phyloP scores from a whole-genome alignment of 2,888 invertebrate genomes.

The Sarcophaga subvicina region DNA sequence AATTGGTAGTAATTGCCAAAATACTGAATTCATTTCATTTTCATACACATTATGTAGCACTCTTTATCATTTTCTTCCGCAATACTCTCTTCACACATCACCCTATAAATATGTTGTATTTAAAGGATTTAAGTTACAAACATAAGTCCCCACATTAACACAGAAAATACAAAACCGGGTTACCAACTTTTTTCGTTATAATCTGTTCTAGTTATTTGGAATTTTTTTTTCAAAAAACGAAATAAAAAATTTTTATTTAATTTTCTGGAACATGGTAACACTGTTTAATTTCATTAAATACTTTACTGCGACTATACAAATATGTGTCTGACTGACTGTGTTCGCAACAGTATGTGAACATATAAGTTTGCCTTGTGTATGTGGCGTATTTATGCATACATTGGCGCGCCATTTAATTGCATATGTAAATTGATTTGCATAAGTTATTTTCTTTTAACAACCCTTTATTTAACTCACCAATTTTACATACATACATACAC shows the following conservation, averaged over 20 bases:
- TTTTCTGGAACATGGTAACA: slow-evolving; percentile 26
- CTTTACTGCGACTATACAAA: slow-evolving; percentile 47
- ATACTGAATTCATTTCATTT: too few species aligned
- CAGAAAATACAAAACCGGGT: neutral
- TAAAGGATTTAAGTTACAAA: slow-evolving; percentile 24
- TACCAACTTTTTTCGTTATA: neutral
- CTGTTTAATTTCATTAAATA: slow-evolving; percentile 54
- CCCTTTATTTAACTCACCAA: slow-evolving; percentile 65
- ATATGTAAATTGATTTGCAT: slow-evolving; percentile 71
- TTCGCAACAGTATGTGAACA: slow-evolving; percentile 43
- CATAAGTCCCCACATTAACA: neutral
- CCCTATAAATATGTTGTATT: neutral
- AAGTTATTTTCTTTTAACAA: slow-evolving; percentile 64
- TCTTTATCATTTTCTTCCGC: too few species aligned
- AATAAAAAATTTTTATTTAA: neutral
- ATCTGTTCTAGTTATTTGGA: neutral
- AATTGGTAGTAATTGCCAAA: too few species aligned
- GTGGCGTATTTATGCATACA: slow-evolving; percentile 46
- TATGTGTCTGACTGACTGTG: slow-evolving; percentile 47
- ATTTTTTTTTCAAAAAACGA: neutral
- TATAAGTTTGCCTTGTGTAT: slow-evolving; percentile 70
- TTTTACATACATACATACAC: slow-evolving; percentile 20
- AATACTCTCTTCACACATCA: too few species aligned
- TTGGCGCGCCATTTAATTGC: slow-evolving; percentile 71
- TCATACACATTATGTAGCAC: too few species aligned